Evolutionary conservation across 2,113 vertebrate species (phyloP).

Genomic region (Paedocypris sp.): DNA sequence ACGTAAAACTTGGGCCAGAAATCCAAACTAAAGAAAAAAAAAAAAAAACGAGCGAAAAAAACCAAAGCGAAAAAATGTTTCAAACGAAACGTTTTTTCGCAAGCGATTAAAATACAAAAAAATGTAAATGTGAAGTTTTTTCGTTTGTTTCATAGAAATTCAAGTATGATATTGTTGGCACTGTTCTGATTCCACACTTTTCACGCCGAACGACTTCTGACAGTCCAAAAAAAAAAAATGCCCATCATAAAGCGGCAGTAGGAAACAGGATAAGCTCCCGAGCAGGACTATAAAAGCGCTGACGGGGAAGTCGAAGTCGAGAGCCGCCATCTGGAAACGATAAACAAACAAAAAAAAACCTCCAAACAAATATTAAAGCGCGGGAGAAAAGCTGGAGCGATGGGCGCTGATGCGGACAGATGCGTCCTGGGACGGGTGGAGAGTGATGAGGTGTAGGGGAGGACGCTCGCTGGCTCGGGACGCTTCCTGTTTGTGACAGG

Average conservation of each 20-base stretch:
- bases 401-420: conserved; percentile 49
- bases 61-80: too few relatives aligned
- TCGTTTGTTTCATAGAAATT: too few relatives aligned
- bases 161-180: too few relatives aligned
- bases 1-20: too few relatives aligned
- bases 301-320: conserved; percentile 69
- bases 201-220: conserved; percentile 55
- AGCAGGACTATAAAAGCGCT: conserved; percentile 68
- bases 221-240: conserved; percentile 52
- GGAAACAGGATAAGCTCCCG: conserved; percentile 69
- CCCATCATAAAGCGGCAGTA: conserved; percentile 62
- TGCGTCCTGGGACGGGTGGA: conserved; percentile 46
- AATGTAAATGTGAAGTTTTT: too few relatives aligned
- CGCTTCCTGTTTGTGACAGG: conserved; percentile 41
- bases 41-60: too few relatives aligned
- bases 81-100: too few relatives aligned
- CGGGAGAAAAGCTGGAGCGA: too few relatives aligned
- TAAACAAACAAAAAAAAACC: conserved; percentile 73
- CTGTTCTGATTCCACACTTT: too few relatives aligned
- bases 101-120: too few relatives aligned
- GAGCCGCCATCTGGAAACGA: conserved; percentile 73
- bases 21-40: too few relatives aligned
- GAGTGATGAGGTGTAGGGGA: conserved; percentile 32
- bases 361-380: conserved; percentile 65
- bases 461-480: conserved; percentile 22